Percentiles rank a stretch among this genome's conserved stretches.
These are phyloP conservation scores for Bombycilla garrulus DNA, from an alignment of 2,113 vertebrate genomes.

Conservation along the genomic window DNA sequence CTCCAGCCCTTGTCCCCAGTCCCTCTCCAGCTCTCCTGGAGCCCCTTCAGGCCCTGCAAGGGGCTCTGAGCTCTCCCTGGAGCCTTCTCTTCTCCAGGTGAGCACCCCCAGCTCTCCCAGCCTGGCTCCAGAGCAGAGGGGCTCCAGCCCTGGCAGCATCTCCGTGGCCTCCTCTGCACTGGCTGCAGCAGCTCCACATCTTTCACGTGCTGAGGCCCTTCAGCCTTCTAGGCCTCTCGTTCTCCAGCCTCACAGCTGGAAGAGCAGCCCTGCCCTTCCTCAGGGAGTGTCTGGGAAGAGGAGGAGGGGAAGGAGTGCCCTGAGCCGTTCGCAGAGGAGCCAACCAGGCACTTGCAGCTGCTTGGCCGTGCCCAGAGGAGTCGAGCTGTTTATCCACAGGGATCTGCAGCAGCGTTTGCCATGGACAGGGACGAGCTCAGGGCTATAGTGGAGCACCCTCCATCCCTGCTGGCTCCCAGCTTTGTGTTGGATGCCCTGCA, in stretches of 20 bases:
- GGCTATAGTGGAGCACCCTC: background rate
- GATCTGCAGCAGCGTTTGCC: background rate
- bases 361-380: background rate
- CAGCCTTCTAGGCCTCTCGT: background rate
- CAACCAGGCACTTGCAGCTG: background rate
- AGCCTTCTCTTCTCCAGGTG: background rate
- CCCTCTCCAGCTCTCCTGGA: background rate
- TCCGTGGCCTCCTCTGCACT: background rate
- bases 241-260: background rate
- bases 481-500: background rate
- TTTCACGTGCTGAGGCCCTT: background rate
- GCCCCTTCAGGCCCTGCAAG: background rate
- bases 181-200: background rate
- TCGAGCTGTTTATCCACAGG: background rate
- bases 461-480: background rate
- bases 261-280: background rate
- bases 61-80: background rate
- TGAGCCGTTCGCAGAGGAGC: background rate
- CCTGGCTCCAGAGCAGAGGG: background rate
- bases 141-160: background rate
- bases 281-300: background rate
- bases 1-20: background rate
- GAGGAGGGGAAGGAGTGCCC: background rate
- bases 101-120: background rate
- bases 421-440: accelerated